phyloP scores from a whole-genome alignment of 1,140 invertebrate genomes.

The Ctenoplectra terminalis region DNA sequence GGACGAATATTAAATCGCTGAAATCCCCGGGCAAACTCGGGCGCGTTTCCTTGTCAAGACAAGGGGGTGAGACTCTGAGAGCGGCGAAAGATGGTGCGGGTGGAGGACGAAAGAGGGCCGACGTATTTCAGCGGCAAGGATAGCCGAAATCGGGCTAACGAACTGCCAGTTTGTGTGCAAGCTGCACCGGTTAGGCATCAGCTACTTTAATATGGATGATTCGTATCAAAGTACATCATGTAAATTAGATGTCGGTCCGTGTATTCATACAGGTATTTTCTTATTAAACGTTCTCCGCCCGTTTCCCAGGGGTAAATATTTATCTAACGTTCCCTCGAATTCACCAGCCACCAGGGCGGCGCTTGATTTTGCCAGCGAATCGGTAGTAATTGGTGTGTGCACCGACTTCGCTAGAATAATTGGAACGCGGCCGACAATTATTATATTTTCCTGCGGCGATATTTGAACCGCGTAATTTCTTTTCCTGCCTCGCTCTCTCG shows the following conservation, averaged over 20 bases:
- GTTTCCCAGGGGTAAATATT: neutral
- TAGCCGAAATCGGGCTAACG: slow-evolving; percentile 44
- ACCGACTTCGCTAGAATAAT: neutral
- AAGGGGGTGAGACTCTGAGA: neutral
- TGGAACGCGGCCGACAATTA: neutral
- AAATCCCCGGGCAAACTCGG: slow-evolving; percentile 47
- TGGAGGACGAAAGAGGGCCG: slow-evolving; percentile 11
- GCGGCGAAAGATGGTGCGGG: too few species aligned
- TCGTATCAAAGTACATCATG: neutral
- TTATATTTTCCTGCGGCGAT: neutral
- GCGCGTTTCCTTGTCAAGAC: neutral
- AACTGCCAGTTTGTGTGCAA: slow-evolving; percentile 48
- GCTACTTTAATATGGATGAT: slow-evolving; percentile 1
- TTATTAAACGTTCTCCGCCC: slow-evolving; percentile 5
- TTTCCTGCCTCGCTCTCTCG: fast-evolving
- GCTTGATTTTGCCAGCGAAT: neutral
- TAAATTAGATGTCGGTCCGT: neutral
- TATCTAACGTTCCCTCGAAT: slow-evolving; percentile 1
- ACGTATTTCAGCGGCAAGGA: neutral
- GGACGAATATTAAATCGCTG: slow-evolving; percentile 67
- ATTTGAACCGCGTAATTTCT: neutral
- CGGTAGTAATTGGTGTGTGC: slow-evolving; percentile 4
- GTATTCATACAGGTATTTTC: slow-evolving; percentile 19
- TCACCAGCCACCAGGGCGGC: neutral
- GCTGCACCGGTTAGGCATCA: slow-evolving; percentile 2